phyloP scores from a whole-genome alignment of 92 coral and sea anemone species.

The Epizoanthus illoricatus region DNA sequence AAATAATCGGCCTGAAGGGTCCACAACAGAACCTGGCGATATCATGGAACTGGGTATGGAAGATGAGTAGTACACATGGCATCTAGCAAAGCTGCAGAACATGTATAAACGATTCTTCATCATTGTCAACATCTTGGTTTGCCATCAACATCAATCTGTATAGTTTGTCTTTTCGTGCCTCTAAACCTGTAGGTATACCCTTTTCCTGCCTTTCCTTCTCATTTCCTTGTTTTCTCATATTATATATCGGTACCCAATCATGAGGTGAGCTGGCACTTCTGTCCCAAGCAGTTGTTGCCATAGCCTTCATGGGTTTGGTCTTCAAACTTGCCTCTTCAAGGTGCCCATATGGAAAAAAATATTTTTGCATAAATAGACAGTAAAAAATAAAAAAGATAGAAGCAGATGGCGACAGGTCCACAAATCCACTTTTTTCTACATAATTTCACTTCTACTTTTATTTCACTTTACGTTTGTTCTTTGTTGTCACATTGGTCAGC shows the following conservation, averaged over 20 bases:
- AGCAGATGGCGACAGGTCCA: no score
- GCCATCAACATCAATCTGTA: slow-evolving; percentile 41
- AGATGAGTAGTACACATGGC: slow-evolving; percentile 32
- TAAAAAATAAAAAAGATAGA: no score
- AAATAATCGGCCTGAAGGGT: background rate
- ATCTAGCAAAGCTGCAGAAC: slow-evolving; percentile 44
- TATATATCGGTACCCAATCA: slow-evolving; percentile 16
- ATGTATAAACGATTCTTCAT: slow-evolving; percentile 32
- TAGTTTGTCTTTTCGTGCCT: slow-evolving; percentile 18
- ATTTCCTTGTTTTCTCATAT: slow-evolving; percentile 23
- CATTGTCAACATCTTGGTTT: slow-evolving; percentile 16
- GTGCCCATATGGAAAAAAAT: no score
- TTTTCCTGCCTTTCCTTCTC: slow-evolving; percentile 4
- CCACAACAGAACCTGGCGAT: slow-evolving; percentile 27
- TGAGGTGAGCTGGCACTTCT: slow-evolving; percentile 5
- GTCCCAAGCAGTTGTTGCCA: slow-evolving; percentile 9
- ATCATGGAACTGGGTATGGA: slow-evolving; percentile 41
- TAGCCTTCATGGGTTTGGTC: slow-evolving; percentile 31
- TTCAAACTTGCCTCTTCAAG: slow-evolving; percentile 6
- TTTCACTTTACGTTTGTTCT: no score
- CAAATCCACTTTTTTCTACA: no score
- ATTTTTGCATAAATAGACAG: no score
- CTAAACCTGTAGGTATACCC: background rate
- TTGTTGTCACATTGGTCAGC: slow-evolving; percentile 14
- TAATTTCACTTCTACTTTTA: no score